phyloP scores from a whole-genome alignment of 2,797 vertebrate species.

The Megaceryle alcyon region DNA sequence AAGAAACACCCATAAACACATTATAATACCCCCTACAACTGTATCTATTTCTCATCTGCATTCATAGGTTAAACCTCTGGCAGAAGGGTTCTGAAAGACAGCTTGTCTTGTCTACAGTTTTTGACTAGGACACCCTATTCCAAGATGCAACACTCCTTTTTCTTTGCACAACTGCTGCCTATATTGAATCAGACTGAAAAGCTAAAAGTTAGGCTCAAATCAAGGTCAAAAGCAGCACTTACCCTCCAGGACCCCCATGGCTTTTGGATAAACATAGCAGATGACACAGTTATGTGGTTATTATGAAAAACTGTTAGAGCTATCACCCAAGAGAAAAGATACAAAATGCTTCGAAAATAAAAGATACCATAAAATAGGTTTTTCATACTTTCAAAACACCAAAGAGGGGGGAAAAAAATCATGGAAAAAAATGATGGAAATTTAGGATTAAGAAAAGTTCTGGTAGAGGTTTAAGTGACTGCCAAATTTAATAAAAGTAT shows the following conservation, averaged over 20 bases:
- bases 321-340: not conserved
- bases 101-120: not conserved
- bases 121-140: not conserved
- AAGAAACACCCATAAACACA: not conserved
- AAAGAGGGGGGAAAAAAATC: not conserved
- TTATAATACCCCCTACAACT: not conserved
- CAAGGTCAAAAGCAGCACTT: not conserved
- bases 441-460: not conserved
- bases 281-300: not conserved
- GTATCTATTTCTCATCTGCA: not conserved
- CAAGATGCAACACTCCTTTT: not conserved
- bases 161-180: not conserved
- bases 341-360: not conserved
- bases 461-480: not conserved
- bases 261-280: not conserved
- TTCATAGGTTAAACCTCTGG: not conserved
- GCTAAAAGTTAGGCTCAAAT: not conserved
- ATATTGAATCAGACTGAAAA: not conserved
- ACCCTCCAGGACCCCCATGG: not conserved
- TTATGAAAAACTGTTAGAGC: not conserved
- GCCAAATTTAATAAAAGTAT: not conserved
- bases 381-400: not conserved
- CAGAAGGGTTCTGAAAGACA: not conserved
- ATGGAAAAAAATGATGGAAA: rapidly evolving
- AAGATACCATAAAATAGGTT: not conserved